These are phyloP conservation scores for Leucania comma DNA, from an alignment of 2,888 invertebrate genomes.

Conservation along the genomic window DNA sequence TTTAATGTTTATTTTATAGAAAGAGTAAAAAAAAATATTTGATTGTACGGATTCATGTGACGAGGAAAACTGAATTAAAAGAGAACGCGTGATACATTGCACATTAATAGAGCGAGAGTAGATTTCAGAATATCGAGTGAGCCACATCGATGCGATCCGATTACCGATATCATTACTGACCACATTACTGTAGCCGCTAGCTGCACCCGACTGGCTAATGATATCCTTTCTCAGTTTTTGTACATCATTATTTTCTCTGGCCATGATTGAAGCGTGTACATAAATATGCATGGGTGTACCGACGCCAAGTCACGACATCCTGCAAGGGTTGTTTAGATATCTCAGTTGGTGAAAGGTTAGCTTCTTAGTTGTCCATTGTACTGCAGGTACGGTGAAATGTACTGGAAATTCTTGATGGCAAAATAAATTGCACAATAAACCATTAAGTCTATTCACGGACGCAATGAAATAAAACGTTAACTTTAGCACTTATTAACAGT, in stretches of 20 bases:
- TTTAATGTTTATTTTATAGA: slow-evolving; percentile 27
- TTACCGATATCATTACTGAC: slow-evolving; percentile 70
- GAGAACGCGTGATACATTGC: slow-evolving; percentile 50
- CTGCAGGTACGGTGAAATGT: slow-evolving; percentile 12
- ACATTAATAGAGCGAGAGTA: slow-evolving; percentile 70
- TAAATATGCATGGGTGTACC: slow-evolving; percentile 57
- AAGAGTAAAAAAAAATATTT: slow-evolving; percentile 5
- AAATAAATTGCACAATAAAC: slow-evolving; percentile 24
- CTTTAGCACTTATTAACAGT: slow-evolving; percentile 4
- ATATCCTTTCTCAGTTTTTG: slow-evolving; percentile 66
- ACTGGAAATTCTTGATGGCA: slow-evolving; percentile 28
- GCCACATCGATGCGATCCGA: slow-evolving; percentile 65
- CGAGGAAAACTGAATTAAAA: slow-evolving; percentile 46
- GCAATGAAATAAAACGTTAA: slow-evolving; percentile 1
- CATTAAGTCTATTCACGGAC: slow-evolving; percentile 6
- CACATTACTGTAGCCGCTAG: slow-evolving; percentile 61
- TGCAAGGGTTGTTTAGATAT: slow-evolving; percentile 56
- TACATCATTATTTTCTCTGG: slow-evolving; percentile 63
- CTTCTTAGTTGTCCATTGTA: slow-evolving; percentile 40
- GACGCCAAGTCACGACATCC: slow-evolving; percentile 59
- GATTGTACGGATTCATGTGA: not conserved
- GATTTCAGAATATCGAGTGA: slow-evolving; percentile 66
- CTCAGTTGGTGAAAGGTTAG: slow-evolving; percentile 56
- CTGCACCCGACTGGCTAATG: slow-evolving; percentile 59
- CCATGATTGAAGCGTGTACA: slow-evolving; percentile 61